These are phyloP conservation scores for Psophia crepitans DNA, from an alignment of 2,113 vertebrate genomes.

Conservation along the genomic window DNA sequence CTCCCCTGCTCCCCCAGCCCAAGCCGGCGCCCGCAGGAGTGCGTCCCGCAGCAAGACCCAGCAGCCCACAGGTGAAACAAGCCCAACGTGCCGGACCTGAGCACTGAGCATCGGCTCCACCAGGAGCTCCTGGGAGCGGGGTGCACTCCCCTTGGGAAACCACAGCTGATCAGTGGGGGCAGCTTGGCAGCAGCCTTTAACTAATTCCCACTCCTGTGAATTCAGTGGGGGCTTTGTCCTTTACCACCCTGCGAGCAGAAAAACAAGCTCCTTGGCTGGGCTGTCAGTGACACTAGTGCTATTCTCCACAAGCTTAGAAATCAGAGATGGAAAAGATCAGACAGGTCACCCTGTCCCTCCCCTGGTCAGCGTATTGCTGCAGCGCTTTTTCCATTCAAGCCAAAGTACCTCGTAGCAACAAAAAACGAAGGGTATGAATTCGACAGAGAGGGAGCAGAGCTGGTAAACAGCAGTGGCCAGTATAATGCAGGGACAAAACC, in stretches of 20 bases:
- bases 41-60: background rate
- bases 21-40: background rate
- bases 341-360: background rate
- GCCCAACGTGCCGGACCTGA: fast-evolving
- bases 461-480: background rate
- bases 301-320: slow-evolving; percentile 1
- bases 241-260: background rate
- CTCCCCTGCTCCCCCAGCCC: background rate
- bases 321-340: slow-evolving; percentile 19
- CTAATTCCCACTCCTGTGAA: background rate
- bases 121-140: background rate
- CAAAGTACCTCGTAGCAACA: slow-evolving; percentile 36
- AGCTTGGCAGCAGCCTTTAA: fast-evolving
- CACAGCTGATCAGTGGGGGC: background rate
- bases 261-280: background rate
- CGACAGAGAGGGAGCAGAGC: background rate
- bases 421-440: background rate
- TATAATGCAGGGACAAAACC: background rate
- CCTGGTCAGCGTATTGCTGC: background rate
- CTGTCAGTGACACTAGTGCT: background rate
- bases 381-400: background rate
- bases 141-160: background rate
- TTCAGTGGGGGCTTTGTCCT: background rate
- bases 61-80: background rate
- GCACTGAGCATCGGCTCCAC: fast-evolving